Evolutionary conservation across 1,140 invertebrate genomes (phyloP).

Genomic region (Drosophila baimaii): DNA sequence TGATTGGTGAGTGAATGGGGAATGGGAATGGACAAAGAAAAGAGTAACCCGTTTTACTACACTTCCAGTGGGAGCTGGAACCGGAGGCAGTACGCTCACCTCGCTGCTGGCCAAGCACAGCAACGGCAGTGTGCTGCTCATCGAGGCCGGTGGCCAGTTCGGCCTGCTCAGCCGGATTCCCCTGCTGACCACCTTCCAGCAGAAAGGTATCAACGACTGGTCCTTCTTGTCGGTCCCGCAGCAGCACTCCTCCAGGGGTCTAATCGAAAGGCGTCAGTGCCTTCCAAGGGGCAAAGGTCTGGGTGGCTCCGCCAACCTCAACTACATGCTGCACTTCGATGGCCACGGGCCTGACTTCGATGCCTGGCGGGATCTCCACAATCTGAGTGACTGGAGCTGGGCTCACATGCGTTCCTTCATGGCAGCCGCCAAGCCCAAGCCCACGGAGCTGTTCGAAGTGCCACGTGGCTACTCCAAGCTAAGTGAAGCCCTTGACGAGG

Average conservation of each 20-base stretch:
- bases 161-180: constrained; percentile 87
- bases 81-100: constrained; percentile 91
- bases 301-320: constrained; percentile 89
- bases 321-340: constrained; percentile 88
- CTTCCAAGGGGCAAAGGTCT: constrained; percentile 88
- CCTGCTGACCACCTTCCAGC: constrained; percentile 87
- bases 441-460: constrained; percentile 56
- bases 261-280: constrained; percentile 86
- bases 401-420: constrained; percentile 59
- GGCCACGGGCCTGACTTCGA: constrained; percentile 87
- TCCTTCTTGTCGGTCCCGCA: constrained; percentile 87
- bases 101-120: constrained; percentile 87
- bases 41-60: neutral
- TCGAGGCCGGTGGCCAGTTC: constrained; percentile 90
- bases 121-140: constrained; percentile 87
- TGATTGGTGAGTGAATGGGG: constrained; percentile 61
- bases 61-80: constrained; percentile 90
- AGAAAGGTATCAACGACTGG: constrained; percentile 88
- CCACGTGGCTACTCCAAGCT: constrained; percentile 80
- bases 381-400: constrained; percentile 86
- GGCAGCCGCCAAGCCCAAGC: constrained; percentile 49
- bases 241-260: constrained; percentile 87
- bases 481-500: constrained; percentile 84
- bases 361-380: constrained; percentile 84
- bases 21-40: neutral